These are phyloP conservation scores for Eudasyphora cyanicolor DNA, from an alignment of 2,888 invertebrate genomes.

Conservation along the genomic window DNA sequence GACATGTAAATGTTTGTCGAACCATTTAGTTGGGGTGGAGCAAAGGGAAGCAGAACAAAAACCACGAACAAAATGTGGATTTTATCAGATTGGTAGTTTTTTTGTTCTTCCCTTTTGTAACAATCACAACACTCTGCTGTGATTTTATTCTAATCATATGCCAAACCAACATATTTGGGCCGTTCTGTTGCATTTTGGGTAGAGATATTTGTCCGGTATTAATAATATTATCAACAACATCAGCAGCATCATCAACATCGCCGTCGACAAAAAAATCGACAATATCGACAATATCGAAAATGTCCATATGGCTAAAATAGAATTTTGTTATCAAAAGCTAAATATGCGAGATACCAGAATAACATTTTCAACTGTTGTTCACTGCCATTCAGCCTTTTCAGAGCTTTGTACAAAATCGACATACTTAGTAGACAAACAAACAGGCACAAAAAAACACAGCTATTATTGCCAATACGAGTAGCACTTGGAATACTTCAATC, in stretches of 20 bases:
- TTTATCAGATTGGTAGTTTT: not conserved
- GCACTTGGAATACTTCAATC: not conserved
- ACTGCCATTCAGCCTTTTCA: not conserved
- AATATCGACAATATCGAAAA: not conserved
- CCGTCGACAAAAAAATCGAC: not conserved
- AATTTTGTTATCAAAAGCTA: constrained; percentile 4
- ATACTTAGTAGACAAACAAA: not conserved
- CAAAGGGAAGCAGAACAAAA: not conserved
- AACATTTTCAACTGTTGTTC: not conserved
- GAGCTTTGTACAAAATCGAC: not conserved
- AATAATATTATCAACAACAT: not conserved
- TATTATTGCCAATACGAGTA: not conserved
- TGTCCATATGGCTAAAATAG: constrained; percentile 7
- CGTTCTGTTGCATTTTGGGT: not conserved
- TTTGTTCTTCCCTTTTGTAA: not conserved
- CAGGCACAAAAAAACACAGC: not conserved
- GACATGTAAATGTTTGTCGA: not conserved
- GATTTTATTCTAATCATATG: not conserved
- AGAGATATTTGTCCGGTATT: constrained; percentile 16
- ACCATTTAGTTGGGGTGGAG: not conserved
- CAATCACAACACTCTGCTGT: not conserved
- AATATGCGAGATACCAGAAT: not conserved
- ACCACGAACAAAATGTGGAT: not conserved
- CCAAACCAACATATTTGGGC: not conserved
- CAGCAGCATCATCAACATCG: not conserved